Conservation (phyloP, 2,888 invertebrate genomes). For the Acanthacorydalis orientalis region DNA sequence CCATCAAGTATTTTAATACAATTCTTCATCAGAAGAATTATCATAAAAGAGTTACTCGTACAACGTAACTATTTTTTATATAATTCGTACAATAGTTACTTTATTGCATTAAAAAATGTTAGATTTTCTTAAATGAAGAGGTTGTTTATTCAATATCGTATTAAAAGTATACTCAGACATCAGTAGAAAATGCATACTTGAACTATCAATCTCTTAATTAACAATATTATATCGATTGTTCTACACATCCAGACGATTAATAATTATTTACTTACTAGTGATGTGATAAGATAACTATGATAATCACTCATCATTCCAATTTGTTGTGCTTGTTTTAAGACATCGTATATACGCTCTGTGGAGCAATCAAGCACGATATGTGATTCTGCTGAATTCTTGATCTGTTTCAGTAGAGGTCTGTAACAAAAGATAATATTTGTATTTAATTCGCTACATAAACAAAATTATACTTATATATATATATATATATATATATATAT, state of each 20-base stretch:
- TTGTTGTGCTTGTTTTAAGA: constrained; percentile 85
- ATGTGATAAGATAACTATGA: constrained; percentile 85
- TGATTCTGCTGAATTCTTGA: constrained; percentile 81
- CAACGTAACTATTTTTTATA: too few relatives aligned
- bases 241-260: neutral
- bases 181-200: too few relatives aligned
- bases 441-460: neutral
- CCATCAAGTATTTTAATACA: neutral
- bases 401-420: constrained; percentile 78
- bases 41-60: too few relatives aligned
- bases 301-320: constrained; percentile 95
- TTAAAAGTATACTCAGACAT: too few relatives aligned
- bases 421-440: constrained; percentile 12
- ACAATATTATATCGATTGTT: constrained; percentile 2
- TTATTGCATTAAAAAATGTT: too few relatives aligned
- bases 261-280: constrained; percentile 45
- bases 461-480: neutral
- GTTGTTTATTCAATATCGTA: too few relatives aligned
- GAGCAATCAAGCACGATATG: constrained; percentile 83
- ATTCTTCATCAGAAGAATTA: neutral
- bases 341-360: constrained; percentile 68
- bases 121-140: too few relatives aligned
- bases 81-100: too few relatives aligned
- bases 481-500: constrained; percentile 1
- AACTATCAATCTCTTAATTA: too few relatives aligned